These are phyloP conservation scores for Lagocephalus sceleratus DNA, from an alignment of 2,797 vertebrate species.

Conservation along the genomic window DNA sequence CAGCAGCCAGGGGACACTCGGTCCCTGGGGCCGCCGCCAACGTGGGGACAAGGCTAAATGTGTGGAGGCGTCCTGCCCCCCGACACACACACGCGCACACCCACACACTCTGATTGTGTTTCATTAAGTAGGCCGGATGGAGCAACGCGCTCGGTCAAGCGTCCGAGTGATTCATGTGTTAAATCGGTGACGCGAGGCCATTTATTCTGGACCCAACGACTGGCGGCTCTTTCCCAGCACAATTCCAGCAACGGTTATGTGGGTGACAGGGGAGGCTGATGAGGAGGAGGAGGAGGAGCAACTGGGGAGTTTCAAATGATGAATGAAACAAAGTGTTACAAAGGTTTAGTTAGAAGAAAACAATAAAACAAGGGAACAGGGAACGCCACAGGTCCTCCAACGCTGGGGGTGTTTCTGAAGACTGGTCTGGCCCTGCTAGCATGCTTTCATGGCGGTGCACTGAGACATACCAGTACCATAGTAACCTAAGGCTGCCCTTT, in stretches of 20 bases:
- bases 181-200: conserved; percentile 61
- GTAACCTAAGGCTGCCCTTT: background rate
- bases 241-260: conserved; percentile 19
- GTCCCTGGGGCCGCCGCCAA: conserved; percentile 62
- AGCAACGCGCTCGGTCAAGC: conserved; percentile 72
- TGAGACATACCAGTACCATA: background rate
- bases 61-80: conserved; percentile 17
- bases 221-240: conserved; percentile 17
- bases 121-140: conserved; percentile 79
- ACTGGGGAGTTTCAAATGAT: conserved; percentile 2
- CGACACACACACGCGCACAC: conserved; percentile 43
- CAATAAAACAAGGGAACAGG: conserved; percentile 34
- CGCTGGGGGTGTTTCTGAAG: conserved; percentile 26
- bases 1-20: conserved; percentile 16
- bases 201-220: conserved; percentile 53
- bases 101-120: conserved; percentile 71
- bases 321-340: conserved; percentile 3
- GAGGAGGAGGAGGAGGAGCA: background rate
- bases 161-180: conserved; percentile 66
- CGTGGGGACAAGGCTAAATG: conserved; percentile 33
- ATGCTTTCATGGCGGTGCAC: too few relatives aligned
- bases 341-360: conserved; percentile 31
- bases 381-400: conserved; percentile 15
- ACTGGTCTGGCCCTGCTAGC: conserved; percentile 13
- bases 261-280: background rate